phyloP scores from a whole-genome alignment of 2,888 invertebrate species.

The Eupithecia tripunctaria region DNA sequence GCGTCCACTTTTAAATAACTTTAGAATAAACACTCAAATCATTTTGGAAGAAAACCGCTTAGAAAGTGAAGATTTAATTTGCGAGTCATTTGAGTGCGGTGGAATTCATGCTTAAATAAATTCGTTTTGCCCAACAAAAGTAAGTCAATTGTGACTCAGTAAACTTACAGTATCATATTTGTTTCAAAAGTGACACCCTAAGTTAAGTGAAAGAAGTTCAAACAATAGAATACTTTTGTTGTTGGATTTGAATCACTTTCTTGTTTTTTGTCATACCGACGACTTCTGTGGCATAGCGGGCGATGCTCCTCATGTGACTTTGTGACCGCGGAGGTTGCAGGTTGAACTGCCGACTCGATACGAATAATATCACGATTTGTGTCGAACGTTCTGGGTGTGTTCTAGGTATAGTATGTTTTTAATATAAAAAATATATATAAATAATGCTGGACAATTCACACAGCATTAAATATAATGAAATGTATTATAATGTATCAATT shows the following conservation, averaged over 20 bases:
- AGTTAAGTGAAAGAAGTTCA: background rate
- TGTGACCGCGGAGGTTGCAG: no score
- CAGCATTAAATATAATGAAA: no score
- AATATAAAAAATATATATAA: no score
- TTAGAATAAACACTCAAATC: background rate
- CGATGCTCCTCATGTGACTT: no score
- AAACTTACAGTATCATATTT: background rate
- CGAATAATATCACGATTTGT: no score
- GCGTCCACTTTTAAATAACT: constrained; percentile 7
- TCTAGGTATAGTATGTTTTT: no score
- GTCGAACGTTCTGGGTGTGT: no score
- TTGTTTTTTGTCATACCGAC: background rate
- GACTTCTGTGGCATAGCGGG: no score
- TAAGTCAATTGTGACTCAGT: background rate
- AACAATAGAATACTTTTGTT: background rate
- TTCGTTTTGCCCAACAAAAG: background rate
- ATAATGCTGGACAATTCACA: no score
- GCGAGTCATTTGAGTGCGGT: background rate
- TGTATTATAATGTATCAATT: no score
- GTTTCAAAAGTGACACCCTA: background rate
- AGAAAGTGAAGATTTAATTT: background rate
- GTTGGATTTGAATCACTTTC: background rate
- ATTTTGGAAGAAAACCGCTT: background rate
- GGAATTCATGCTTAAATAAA: background rate
- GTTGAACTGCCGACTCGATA: no score